Evolutionary conservation across 2,797 vertebrate genomes (phyloP).

Genomic region (Coregonus ussuriensis): DNA sequence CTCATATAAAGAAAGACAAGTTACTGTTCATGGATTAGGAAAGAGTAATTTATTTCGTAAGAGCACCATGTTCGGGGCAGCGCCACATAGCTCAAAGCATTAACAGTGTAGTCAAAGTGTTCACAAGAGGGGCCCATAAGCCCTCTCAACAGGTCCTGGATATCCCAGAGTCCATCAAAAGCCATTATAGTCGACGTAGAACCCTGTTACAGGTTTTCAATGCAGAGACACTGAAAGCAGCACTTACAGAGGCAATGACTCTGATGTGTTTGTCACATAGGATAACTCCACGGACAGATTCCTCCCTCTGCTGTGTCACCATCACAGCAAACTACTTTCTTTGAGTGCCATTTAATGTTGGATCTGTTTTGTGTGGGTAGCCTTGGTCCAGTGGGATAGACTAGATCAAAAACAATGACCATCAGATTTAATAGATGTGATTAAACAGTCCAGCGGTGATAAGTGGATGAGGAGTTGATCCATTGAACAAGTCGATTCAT

Average conservation of each 20-base stretch:
- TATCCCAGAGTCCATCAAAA: conserved; percentile 40
- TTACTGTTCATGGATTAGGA: conserved; percentile 29
- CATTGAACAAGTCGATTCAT: too few relatives aligned
- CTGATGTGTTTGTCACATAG: conserved; percentile 46
- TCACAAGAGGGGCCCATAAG: conserved; percentile 42
- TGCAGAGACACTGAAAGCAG: conserved; percentile 19
- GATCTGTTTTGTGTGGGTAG: neutral
- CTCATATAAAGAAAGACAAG: conserved; percentile 27
- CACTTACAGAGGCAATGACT: conserved; percentile 20
- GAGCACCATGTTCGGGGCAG: conserved; percentile 31
- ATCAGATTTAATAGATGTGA: neutral
- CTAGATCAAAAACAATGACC: conserved; percentile 7
- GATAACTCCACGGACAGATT: conserved; percentile 42
- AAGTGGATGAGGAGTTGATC: too few relatives aligned
- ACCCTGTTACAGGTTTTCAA: conserved; percentile 1
- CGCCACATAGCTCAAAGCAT: conserved; percentile 28
- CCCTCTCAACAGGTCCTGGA: conserved; percentile 32
- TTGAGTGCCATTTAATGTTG: neutral
- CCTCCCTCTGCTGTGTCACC: conserved; percentile 21
- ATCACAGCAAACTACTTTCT: conserved; percentile 14
- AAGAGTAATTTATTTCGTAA: conserved; percentile 23
- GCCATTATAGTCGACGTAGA: conserved; percentile 26
- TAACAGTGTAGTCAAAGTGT: conserved; percentile 35
- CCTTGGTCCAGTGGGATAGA: neutral
- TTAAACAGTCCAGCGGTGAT: too few relatives aligned